These are phyloP conservation scores for Onthophagus taurus DNA, from an alignment of 1,140 invertebrate genomes.

Conservation along the genomic window DNA sequence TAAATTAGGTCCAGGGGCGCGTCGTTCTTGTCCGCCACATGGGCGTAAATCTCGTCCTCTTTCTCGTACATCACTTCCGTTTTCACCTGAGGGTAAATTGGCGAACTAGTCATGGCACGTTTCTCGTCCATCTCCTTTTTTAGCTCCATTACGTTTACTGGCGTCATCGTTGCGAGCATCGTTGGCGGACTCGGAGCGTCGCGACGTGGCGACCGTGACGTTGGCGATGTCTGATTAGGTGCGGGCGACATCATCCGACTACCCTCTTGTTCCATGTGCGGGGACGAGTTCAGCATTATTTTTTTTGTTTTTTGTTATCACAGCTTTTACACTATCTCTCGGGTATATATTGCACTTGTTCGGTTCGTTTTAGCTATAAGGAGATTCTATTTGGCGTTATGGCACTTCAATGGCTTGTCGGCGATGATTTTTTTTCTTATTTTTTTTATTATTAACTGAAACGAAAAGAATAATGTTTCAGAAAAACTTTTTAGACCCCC, in stretches of 20 bases:
- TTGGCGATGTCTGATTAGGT: constrained; percentile 33
- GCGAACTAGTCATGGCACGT: constrained; percentile 45
- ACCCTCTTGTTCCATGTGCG: constrained; percentile 27
- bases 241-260: constrained; percentile 36
- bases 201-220: constrained; percentile 28
- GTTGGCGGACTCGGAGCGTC: constrained; percentile 52
- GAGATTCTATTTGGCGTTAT: constrained; percentile 29
- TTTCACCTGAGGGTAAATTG: constrained; percentile 47
- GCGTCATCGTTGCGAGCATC: constrained; percentile 67
- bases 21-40: constrained; percentile 53
- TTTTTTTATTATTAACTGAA: too few relatives aligned
- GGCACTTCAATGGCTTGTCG: constrained; percentile 32
- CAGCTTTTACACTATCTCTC: constrained; percentile 31
- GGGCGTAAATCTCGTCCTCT: constrained; percentile 46
- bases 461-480: too few relatives aligned
- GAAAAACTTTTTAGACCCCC: background rate
- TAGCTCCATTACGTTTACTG: constrained; percentile 54
- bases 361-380: too few relatives aligned
- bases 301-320: constrained; percentile 33
- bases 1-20: constrained; percentile 70
- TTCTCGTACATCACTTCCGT: constrained; percentile 42
- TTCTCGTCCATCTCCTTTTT: constrained; percentile 45
- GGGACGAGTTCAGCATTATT: constrained; percentile 24
- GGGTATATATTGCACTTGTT: constrained; percentile 35
- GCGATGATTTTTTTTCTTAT: too few relatives aligned